Percentiles rank a stretch among this genome's conserved stretches.
phyloP scores from a whole-genome alignment of 2,113 vertebrate species.

The Sphyrna mokarran region DNA sequence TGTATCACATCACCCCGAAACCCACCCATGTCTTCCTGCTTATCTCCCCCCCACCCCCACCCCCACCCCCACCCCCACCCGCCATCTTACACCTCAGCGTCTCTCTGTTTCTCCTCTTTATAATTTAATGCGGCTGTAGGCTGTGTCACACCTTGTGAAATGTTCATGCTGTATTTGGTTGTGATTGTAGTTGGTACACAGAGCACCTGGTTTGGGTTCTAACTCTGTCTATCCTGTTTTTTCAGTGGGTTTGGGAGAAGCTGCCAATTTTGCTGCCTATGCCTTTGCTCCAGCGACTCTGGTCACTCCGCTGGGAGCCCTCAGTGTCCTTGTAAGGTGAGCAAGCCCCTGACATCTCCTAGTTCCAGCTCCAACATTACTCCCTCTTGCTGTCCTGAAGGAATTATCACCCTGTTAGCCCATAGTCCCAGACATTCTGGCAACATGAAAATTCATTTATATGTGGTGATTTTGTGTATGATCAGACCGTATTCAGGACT shows the following conservation, averaged over 20 bases:
- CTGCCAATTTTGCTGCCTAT: slow-evolving; percentile 74
- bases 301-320: slow-evolving; percentile 71
- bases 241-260: slow-evolving; percentile 73
- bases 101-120: neutral
- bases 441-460: neutral
- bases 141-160: neutral
- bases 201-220: neutral
- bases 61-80: too few relatives aligned
- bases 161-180: neutral
- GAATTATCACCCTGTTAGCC: neutral
- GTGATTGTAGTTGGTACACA: neutral
- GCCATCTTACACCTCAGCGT: neutral
- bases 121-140: neutral
- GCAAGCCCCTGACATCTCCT: neutral
- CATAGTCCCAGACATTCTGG: neutral
- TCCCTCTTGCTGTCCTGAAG: neutral
- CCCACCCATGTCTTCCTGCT: too few relatives aligned
- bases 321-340: slow-evolving; percentile 77
- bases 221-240: slow-evolving; percentile 26
- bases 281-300: slow-evolving; percentile 74
- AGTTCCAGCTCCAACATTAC: neutral
- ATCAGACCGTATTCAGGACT: neutral
- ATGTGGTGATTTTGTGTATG: neutral
- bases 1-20: neutral
- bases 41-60: neutral